Evolutionary conservation across 2,888 invertebrate genomes (phyloP).

Genomic region (Euphydryas editha): DNA sequence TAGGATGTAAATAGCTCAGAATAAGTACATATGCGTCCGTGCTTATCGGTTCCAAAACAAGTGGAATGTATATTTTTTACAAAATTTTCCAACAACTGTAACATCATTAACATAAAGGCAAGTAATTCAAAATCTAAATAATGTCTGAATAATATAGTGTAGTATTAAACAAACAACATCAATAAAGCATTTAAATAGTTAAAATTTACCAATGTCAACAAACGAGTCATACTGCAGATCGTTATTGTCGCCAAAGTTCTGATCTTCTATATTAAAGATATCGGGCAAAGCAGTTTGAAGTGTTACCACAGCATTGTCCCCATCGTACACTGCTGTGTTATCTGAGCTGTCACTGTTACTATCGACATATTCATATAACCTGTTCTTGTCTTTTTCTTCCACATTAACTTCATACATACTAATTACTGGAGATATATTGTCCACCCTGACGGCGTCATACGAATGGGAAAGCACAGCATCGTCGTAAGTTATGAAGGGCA

Average conservation of each 20-base stretch:
- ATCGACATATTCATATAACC: constrained; percentile 68
- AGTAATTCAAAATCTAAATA: constrained; percentile 13
- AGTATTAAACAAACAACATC: constrained; percentile 24
- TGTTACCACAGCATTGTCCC: constrained; percentile 41
- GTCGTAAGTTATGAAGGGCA: constrained; percentile 57
- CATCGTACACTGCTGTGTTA: constrained; percentile 68
- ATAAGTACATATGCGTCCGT: constrained; percentile 50
- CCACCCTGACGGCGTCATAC: constrained; percentile 63
- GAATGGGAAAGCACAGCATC: constrained; percentile 75
- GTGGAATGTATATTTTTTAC: constrained; percentile 49
- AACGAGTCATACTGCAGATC: constrained; percentile 80
- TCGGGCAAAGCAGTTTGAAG: constrained; percentile 38
- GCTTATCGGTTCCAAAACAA: constrained; percentile 28
- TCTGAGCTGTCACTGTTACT: constrained; percentile 72
- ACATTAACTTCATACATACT: constrained; percentile 44
- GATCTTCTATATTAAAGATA: constrained; percentile 50
- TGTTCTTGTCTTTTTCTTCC: constrained; percentile 41
- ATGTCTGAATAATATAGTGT: constrained; percentile 25
- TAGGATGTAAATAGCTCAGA: constrained; percentile 70
- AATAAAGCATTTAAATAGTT: constrained; percentile 23
- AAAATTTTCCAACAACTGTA: constrained; percentile 24
- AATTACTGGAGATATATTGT: constrained; percentile 51
- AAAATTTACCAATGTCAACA: constrained; percentile 82
- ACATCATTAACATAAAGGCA: constrained; percentile 19
- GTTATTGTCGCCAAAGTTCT: constrained; percentile 62